A percentile compares a stretch with the other conserved stretches of the same genome.
These are phyloP conservation scores for Dendroctonus ponderosae DNA, from an alignment of 1,140 invertebrate genomes.

Conservation along the genomic window DNA sequence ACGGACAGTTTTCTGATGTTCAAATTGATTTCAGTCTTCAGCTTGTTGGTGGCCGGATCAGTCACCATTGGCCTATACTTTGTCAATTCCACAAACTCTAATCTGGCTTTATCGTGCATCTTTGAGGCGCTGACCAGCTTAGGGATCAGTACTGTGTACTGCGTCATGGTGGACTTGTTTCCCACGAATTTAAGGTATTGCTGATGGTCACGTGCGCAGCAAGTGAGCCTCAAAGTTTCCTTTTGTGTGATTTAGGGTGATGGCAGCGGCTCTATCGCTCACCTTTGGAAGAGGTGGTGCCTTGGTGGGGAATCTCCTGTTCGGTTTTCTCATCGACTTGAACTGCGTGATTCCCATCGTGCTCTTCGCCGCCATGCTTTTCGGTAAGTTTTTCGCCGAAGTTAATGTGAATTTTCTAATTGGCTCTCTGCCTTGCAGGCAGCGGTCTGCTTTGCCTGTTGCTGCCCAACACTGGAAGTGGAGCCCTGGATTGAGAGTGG, in stretches of 20 bases:
- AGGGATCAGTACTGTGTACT: slow-evolving; percentile 72
- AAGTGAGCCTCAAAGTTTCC: not conserved
- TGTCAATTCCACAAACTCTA: slow-evolving; percentile 66
- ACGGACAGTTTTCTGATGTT: not conserved
- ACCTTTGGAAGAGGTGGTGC: slow-evolving; percentile 71
- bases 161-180: slow-evolving; percentile 73
- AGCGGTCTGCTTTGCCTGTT: slow-evolving; percentile 66
- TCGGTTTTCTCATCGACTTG: slow-evolving; percentile 70
- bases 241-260: slow-evolving; percentile 58
- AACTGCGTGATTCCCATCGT: slow-evolving; percentile 69
- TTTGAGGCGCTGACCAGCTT: slow-evolving; percentile 74
- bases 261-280: slow-evolving; percentile 71
- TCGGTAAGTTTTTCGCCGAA: slow-evolving; percentile 56
- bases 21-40: slow-evolving; percentile 59
- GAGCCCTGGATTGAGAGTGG: slow-evolving; percentile 58
- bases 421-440: slow-evolving; percentile 52
- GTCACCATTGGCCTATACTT: slow-evolving; percentile 76
- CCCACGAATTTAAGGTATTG: slow-evolving; percentile 72
- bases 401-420: not conserved
- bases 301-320: slow-evolving; percentile 65
- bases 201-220: not conserved
- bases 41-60: slow-evolving; percentile 67
- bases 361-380: slow-evolving; percentile 65
- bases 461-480: slow-evolving; percentile 65
- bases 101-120: slow-evolving; percentile 70